A percentile compares a stretch with the other conserved stretches of the same genome.
phyloP scores from a whole-genome alignment of 2,888 invertebrate genomes.

The Galeruca laticollis region DNA sequence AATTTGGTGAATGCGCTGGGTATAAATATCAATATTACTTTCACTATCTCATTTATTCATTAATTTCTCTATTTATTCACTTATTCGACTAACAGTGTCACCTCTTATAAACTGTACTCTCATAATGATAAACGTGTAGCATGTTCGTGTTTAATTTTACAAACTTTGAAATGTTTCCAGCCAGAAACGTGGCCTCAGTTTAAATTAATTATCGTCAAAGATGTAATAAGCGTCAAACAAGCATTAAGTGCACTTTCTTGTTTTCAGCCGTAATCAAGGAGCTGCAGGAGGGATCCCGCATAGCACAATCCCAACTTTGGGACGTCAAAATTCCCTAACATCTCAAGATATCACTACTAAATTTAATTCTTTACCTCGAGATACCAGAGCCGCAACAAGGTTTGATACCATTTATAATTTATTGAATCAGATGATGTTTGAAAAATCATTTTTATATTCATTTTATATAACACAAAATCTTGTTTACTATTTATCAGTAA shows the following conservation, averaged over 20 bases:
- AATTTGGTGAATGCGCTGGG: too few relatives aligned
- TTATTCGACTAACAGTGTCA: too few relatives aligned
- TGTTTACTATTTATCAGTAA: too few relatives aligned
- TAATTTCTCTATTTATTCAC: too few relatives aligned
- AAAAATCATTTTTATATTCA: too few relatives aligned
- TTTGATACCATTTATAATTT: slow-evolving; percentile 52
- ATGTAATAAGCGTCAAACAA: background rate
- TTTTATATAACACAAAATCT: too few relatives aligned
- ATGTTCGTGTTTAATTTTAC: too few relatives aligned
- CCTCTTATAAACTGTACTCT: background rate
- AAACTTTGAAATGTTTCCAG: background rate
- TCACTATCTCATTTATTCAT: too few relatives aligned
- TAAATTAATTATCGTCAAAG: background rate
- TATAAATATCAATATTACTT: too few relatives aligned
- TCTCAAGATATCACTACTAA: slow-evolving; percentile 75
- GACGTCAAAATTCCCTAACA: slow-evolving; percentile 66
- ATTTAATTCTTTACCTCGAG: slow-evolving; percentile 80
- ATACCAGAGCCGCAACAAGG: slow-evolving; percentile 75
- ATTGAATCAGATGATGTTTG: too few relatives aligned
- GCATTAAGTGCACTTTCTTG: background rate
- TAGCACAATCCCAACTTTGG: slow-evolving; percentile 66
- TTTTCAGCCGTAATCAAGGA: slow-evolving; percentile 61
- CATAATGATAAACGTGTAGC: background rate
- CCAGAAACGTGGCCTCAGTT: background rate
- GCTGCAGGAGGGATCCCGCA: slow-evolving; percentile 62